Base-by-base conservation (phyloP, 2,888 invertebrate genomes). In the Plagiodera versicolora region DNA sequence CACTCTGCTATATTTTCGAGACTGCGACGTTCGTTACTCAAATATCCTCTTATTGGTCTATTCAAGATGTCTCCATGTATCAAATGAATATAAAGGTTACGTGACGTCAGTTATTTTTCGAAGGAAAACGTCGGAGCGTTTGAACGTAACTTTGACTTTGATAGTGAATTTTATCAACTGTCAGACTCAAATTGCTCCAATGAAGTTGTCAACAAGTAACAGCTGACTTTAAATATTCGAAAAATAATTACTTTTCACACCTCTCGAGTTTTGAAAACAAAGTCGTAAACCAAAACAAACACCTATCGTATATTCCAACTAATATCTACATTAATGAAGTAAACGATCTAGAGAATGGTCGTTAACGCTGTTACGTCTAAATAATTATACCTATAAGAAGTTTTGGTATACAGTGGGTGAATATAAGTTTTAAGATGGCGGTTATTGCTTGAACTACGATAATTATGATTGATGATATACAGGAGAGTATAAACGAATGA, bases 381-480 rank as follows among this genome's bases (percentile, higher is more conserved):
- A 76, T 76, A 76, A 76, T 76, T 75, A 72, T 67, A 73, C 73
- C 72, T 74, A 71, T 69, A 72, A 70, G 71, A 72, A 72, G 71
- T 73, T 72, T 44, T 72, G 70, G 70, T 72, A 68, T 65, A 67
- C 39, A 39, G 39, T 39, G 39, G 39, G 71, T 71, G 67, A 64
- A 65, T 39, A 39, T 67, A 72, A 69, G 55, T 70, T 72, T 67
- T 65, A 66, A 72, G 72, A 71, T 70, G 64, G 64, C 64, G 67
- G 68, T 70, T 72, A 72, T 71, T 57, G 57, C 60, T 50, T 57
- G 71, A 76, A 75, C 74, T 72, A 68, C 65, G 64, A 62, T 75
- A 75, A 75, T 74, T 74, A 76, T 76, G 75, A 76, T 75, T 71
- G 73, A 76, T 76, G 72, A 60, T 57, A 55, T 60, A 58, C 63